Conservation (phyloP, 2,888 invertebrate species). For the Macaria notata region DNA sequence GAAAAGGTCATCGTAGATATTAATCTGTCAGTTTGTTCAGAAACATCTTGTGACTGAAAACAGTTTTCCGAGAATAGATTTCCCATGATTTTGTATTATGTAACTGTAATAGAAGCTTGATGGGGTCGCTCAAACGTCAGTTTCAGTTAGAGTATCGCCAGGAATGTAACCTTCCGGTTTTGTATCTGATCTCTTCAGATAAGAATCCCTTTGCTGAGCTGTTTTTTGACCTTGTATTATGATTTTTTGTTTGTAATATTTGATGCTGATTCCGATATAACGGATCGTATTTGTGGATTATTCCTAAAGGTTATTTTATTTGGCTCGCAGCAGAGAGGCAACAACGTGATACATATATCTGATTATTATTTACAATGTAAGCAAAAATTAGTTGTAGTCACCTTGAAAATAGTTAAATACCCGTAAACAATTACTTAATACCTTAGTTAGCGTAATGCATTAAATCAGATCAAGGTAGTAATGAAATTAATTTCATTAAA, state of each 20-base stretch:
- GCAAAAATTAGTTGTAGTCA: not conserved
- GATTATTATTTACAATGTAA: slow-evolving; percentile 1
- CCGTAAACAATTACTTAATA: slow-evolving; percentile 16
- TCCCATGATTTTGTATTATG: slow-evolving; percentile 19
- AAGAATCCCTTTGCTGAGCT: slow-evolving; percentile 6
- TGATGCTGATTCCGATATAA: not conserved
- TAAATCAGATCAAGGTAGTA: slow-evolving; percentile 47
- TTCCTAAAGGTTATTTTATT: no score
- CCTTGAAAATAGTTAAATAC: slow-evolving; percentile 17
- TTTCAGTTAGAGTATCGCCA: slow-evolving; percentile 13
- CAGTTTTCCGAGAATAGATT: slow-evolving; percentile 17
- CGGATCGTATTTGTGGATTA: not conserved
- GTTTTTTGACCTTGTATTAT: slow-evolving; percentile 10
- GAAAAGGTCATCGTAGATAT: slow-evolving; percentile 30
- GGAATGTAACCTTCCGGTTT: slow-evolving; percentile 16
- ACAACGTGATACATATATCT: no score
- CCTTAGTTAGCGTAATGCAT: slow-evolving; percentile 15
- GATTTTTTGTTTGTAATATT: slow-evolving; percentile 1
- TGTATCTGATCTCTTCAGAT: slow-evolving; percentile 8
- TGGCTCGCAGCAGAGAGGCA: no score
- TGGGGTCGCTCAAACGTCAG: slow-evolving; percentile 6
- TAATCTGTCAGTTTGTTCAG: slow-evolving; percentile 20
- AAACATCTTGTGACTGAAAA: slow-evolving; percentile 21
- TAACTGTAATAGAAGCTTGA: slow-evolving; percentile 16
- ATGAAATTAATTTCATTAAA: slow-evolving; percentile 37